Evolutionary conservation across 2,113 vertebrate species (phyloP), one percentile per base, ranked within the genome.

Genomic region (Callithrix jacchus): DNA sequence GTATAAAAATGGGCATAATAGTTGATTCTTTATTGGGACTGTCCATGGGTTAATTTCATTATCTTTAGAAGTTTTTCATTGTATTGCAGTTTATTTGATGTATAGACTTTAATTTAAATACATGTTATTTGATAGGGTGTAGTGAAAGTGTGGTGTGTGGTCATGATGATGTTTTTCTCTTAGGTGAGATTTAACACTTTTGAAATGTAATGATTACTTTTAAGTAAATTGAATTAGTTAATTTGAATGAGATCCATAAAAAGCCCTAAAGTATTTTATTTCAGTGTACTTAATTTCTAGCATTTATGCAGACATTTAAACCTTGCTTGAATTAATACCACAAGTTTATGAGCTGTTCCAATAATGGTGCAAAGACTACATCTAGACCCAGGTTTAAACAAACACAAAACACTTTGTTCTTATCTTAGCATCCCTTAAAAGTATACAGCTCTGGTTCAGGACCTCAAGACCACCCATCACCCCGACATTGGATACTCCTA

Each of bases 391-490:
- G 52, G 47, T 92, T 98, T 92, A 97, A 94, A 96, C 88, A 89
- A 84, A 97, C 87, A 84, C 80, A 97, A 97, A 89, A 89, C 58
- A 96, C 98, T 97, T 97, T 93, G 97, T 96, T 94, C 95, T 97
- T 96, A 97, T 97, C 97, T 92, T 79, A 96, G 94, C 96, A 95
- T 84, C 97, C 97, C 97, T 93, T 96, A 96, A 87, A 96, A 95
- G 86, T 97, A 95, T 94, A 95, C 88, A 97, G 94, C 95, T 93
- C 91, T 98, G 91, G 97, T 97, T 97, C 93, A 97, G 90, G 97
- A 97, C 97, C 47, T 94, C 91, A 93, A 94, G 98, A 98, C 98
- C 98, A 98, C 98, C 97, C 97, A 97, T 98, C 95, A 98, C 97
- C 94, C 94, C 84, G 98, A 97, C 97, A 98, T 92, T 89, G 87